Conservation (phyloP, 2,113 vertebrate genomes). For the Macquaria ambigua region DNA sequence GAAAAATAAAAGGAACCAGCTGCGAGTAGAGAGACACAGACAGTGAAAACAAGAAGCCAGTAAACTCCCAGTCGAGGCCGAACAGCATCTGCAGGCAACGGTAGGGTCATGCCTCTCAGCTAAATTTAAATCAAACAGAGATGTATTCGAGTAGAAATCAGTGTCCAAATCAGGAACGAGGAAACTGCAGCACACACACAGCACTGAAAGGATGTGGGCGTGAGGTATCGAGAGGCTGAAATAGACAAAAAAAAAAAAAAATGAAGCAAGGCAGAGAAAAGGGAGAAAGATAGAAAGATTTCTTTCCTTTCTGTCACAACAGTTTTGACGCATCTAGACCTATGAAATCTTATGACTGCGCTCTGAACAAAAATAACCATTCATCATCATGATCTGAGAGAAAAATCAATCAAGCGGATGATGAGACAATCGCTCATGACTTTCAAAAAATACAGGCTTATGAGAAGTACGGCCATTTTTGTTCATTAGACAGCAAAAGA, state of each 20-base stretch:
- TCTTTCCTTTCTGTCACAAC: conserved; percentile 43
- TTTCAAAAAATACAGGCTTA: conserved; percentile 11
- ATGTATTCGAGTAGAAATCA: conserved; percentile 44
- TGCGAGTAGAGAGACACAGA: background rate
- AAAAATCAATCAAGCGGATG: conserved; percentile 42
- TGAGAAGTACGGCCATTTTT: background rate
- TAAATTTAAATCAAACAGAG: conserved; percentile 61
- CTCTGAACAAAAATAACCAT: conserved; percentile 38
- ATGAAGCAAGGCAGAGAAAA: background rate
- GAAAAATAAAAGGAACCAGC: background rate
- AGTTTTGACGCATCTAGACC: conserved; percentile 21
- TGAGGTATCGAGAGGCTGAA: background rate
- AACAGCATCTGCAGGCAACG: conserved; percentile 21
- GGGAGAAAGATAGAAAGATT: background rate
- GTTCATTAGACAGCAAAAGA: background rate
- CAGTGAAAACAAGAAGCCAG: conserved; percentile 20
- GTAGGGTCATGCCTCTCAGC: conserved; percentile 49
- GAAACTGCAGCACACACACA: background rate
- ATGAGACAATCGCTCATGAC: conserved; percentile 21
- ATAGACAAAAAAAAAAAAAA: background rate
- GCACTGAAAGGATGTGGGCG: conserved; percentile 32
- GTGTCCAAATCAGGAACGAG: conserved; percentile 33
- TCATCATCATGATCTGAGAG: conserved; percentile 32
- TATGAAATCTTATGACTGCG: conserved; percentile 4
- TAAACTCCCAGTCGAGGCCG: conserved; percentile 26